Evolutionary conservation across 2,888 invertebrate genomes (phyloP).

Genomic region (Lycia hirtaria): DNA sequence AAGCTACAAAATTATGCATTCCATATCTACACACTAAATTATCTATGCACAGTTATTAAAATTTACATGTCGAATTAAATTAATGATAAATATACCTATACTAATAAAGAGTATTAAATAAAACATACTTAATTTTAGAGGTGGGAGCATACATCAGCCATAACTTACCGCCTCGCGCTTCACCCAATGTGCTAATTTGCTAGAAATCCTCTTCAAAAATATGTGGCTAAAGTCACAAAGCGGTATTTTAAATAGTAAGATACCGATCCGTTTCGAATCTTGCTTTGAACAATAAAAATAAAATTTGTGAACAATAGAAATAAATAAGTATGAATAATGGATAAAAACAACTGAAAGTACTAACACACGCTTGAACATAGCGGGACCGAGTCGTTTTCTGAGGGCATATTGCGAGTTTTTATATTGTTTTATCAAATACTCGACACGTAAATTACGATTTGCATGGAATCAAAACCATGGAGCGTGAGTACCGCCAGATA

Average conservation of each 20-base stretch:
- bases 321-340: too few relatives aligned
- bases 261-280: neutral
- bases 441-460: too few relatives aligned
- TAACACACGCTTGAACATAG: too few relatives aligned
- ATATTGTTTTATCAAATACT: too few relatives aligned
- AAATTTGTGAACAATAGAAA: too few relatives aligned
- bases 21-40: conserved; percentile 1
- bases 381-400: too few relatives aligned
- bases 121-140: conserved; percentile 11
- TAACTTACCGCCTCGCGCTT: conserved; percentile 2
- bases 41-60: conserved; percentile 1
- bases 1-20: conserved; percentile 17
- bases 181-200: conserved; percentile 11
- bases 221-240: neutral
- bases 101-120: conserved; percentile 9
- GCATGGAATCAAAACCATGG: too few relatives aligned
- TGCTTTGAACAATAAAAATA: neutral
- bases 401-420: too few relatives aligned
- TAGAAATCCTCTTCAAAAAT: conserved; percentile 11
- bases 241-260: neutral
- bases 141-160: conserved; percentile 15
- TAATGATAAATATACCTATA: conserved; percentile 22
- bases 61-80: conserved; percentile 13
- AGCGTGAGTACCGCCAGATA: too few relatives aligned
- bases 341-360: too few relatives aligned